Percentiles rank a stretch among this genome's conserved stretches.
Evolutionary conservation across 2,113 vertebrate species (phyloP).

Genomic region (Glaucomys volans): DNA sequence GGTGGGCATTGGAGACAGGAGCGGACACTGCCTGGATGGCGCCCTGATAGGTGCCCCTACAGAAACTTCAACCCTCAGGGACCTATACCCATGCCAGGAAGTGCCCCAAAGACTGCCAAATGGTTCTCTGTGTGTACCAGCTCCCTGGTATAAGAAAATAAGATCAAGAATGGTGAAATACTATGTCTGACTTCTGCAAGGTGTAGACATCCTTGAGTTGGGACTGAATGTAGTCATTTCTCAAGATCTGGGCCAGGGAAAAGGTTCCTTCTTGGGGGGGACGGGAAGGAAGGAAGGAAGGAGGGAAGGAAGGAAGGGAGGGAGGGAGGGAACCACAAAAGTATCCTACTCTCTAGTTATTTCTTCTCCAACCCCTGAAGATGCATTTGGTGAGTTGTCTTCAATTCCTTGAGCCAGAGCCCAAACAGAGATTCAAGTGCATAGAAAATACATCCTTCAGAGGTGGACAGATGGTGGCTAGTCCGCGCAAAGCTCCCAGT

Average conservation of each 20-base stretch:
- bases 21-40: not conserved
- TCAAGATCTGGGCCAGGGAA: not conserved
- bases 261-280: not conserved
- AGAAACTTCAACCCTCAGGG: not conserved
- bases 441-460: not conserved
- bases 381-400: not conserved
- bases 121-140: not conserved
- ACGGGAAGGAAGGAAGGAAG: too few relatives aligned
- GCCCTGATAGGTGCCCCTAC: not conserved
- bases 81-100: not conserved
- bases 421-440: not conserved
- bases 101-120: not conserved
- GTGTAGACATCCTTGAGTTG: not conserved
- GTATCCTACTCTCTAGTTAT: not conserved
- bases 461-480: not conserved
- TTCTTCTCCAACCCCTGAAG: not conserved
- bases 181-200: not conserved
- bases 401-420: not conserved
- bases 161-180: not conserved
- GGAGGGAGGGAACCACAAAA: not conserved
- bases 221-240: not conserved
- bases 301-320: too few relatives aligned
- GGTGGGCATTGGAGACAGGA: not conserved
- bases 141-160: not conserved
- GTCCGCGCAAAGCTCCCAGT: not conserved